Evolutionary conservation across 2,797 vertebrate genomes (phyloP), one percentile per base, ranked within the genome.

Genomic region (Lutjanus campechanus): DNA sequence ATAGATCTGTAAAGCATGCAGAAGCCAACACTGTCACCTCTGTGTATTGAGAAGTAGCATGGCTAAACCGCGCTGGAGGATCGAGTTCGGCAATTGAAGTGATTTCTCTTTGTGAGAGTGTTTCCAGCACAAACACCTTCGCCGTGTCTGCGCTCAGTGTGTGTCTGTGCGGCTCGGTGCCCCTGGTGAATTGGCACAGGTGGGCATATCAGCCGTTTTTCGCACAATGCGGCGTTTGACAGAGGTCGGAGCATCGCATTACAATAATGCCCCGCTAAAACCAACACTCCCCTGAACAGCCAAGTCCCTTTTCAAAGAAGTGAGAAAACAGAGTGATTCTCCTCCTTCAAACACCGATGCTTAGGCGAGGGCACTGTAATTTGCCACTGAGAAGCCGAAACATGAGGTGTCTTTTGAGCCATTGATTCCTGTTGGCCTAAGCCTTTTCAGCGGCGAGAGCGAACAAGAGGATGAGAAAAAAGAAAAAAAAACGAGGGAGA

Each of bases 341-440:
- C 36, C 64, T 64, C 74, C 60, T 81, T 81, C 66, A 84, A 81
- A 88, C 58, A 0, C 44, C 58, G 13, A 12, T 19, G 41, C 75
- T 85, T 40, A 70, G 75, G 22, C 54, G 20, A 64, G 73, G 76
- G 58, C 73, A 64, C 77, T 73, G 79, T 80, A 78, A 89, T 92
- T 89, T 87, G 81, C 73, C 83, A 78, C 68, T 22, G 78, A 86
- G 81, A 76, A 64, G 83, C 74, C 17, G 51, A 74, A 87, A 81
- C 82, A 76, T 5, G 82, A 80, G 83, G 68, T 61, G 82, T 86
- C 83, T 71, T 88, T 81, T 77, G 76, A 90, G 87, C 76, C 82
- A 87, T 79, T 75, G 87, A 86, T 82, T 90, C 87, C 79, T 53
- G 72, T 79, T 69, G 88, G 84, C 79, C 77, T 62, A 55, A 65